Evolutionary conservation across 2,797 vertebrate species (phyloP).

Genomic region (Taenioides sp.): DNA sequence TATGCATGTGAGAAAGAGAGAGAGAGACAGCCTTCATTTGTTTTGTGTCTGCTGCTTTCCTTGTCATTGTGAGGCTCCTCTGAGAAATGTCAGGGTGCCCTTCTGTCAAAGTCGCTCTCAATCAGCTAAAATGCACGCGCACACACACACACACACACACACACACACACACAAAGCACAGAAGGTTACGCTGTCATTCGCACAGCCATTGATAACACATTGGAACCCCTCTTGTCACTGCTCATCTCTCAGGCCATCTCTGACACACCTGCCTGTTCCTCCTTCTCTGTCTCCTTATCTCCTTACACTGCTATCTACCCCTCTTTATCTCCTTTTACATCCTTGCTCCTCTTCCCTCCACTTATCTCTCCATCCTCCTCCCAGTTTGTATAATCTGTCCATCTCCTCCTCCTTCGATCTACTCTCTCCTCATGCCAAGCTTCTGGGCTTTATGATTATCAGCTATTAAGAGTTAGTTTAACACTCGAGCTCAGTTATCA

Average conservation of each 20-base stretch:
- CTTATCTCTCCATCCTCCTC: constrained; percentile 22
- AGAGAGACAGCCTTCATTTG: constrained; percentile 58
- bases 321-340: constrained; percentile 47
- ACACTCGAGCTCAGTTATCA: constrained; percentile 39
- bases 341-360: constrained; percentile 46
- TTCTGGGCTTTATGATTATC: constrained; percentile 54
- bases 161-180: constrained; percentile 15
- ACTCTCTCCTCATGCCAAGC: constrained; percentile 38
- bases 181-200: constrained; percentile 77
- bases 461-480: constrained; percentile 55
- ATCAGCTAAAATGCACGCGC: constrained; percentile 66
- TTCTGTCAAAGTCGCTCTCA: constrained; percentile 76
- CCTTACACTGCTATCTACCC: constrained; percentile 64
- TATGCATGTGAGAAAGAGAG: constrained; percentile 26
- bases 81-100: constrained; percentile 75
- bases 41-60: constrained; percentile 66
- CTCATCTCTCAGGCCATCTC: constrained; percentile 70
- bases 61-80: constrained; percentile 69
- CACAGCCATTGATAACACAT: constrained; percentile 63
- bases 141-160: constrained; percentile 41
- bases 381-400: constrained; percentile 24
- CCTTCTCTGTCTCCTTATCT: constrained; percentile 64
- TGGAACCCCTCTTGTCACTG: constrained; percentile 71
- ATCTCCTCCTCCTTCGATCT: constrained; percentile 24
- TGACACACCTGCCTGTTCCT: constrained; percentile 71